Base-by-base conservation (phyloP, 2,113 vertebrate genomes). In the Scopus umbretta region DNA sequence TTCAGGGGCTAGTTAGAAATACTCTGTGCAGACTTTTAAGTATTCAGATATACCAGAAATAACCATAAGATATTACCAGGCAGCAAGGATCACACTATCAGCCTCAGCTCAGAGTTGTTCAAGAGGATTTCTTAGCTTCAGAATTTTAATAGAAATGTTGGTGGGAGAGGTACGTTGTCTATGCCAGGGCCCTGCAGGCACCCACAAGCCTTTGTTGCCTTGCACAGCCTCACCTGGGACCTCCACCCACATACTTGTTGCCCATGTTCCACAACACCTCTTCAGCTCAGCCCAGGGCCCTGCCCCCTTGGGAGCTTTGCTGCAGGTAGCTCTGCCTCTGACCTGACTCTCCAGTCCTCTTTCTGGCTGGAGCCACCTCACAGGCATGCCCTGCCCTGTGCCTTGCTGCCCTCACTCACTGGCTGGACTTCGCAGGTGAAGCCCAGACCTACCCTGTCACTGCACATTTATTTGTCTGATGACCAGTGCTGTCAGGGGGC, bases 201-300 rank as follows among this genome's bases (percentile, higher is more conserved):
- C 34, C 26, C 38, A 40, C 17, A 29, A 52, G 15, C 19, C 36
- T 66, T 81, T 1, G 3, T 18, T 71, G 45, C 42, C 67, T 67
- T 86, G 47, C 2, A 1, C n/a, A 61, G 45, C n/a, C 72, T 68
- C 49, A 73, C 20, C 25, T 80, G 32, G 23, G 16, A 38, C 45
- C 8, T 47, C 58, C 23, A 59, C 10, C 30, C 0, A 0, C 18
- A 49, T 38, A 34, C 11, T 16, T 4, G 19, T 45, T 86, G n/a
- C 40, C 53, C 16, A 11, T 16, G 50, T 76, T 67, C 43, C 43
- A 43, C 66, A 83, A 58, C 47, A 14, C 21, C 7, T 34, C 16
- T 67, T 72, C 45, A 76, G 23, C 58, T 71, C 47, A 81, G 56
- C 29, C 38, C 26, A 42, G 11, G 22, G 9, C 30, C 5, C 29